These are phyloP conservation scores for Stictocephala bisonia DNA, from an alignment of 2,888 invertebrate species.

Conservation along the genomic window DNA sequence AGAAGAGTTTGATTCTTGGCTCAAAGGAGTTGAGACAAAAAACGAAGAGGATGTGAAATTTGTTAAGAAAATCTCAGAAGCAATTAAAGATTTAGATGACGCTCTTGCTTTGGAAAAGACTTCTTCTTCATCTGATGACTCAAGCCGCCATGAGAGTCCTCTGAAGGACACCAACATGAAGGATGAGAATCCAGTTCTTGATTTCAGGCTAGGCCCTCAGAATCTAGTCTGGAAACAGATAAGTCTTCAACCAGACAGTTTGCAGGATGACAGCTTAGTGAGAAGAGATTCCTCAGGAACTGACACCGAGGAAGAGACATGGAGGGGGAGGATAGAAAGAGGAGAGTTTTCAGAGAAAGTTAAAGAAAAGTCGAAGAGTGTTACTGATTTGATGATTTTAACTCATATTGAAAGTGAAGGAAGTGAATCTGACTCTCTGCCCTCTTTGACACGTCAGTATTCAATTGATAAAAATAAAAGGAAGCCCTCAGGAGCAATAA, in stretches of 20 bases:
- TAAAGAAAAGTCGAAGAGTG: constrained; percentile 74
- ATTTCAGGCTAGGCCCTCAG: constrained; percentile 64
- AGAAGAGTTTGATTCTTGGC: constrained; percentile 70
- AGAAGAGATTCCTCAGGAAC: constrained; percentile 66
- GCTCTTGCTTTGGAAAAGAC: constrained; percentile 71
- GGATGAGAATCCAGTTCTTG: constrained; percentile 57
- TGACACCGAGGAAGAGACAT: constrained; percentile 74
- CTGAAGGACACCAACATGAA: constrained; percentile 63
- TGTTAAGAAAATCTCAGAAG: constrained; percentile 72
- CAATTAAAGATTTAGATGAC: constrained; percentile 73
- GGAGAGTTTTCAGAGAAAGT: constrained; percentile 69
- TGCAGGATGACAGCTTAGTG: constrained; percentile 60
- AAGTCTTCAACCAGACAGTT: constrained; percentile 45
- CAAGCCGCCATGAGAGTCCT: constrained; percentile 70
- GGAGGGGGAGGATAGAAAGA: constrained; percentile 71
- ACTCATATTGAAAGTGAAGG: constrained; percentile 74
- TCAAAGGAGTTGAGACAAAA: constrained; percentile 70
- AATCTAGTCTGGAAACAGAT: constrained; percentile 43
- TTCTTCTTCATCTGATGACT: constrained; percentile 63
- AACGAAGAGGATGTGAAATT: constrained; percentile 72
- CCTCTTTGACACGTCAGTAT: constrained; percentile 57
- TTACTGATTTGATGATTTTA: constrained; percentile 75
- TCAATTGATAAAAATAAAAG: constrained; percentile 62
- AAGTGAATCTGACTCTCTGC: constrained; percentile 66
- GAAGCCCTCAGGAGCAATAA: constrained; percentile 60